These are phyloP conservation scores for Macrophya annulata DNA, from an alignment of 2,888 invertebrate species.

Conservation along the genomic window DNA sequence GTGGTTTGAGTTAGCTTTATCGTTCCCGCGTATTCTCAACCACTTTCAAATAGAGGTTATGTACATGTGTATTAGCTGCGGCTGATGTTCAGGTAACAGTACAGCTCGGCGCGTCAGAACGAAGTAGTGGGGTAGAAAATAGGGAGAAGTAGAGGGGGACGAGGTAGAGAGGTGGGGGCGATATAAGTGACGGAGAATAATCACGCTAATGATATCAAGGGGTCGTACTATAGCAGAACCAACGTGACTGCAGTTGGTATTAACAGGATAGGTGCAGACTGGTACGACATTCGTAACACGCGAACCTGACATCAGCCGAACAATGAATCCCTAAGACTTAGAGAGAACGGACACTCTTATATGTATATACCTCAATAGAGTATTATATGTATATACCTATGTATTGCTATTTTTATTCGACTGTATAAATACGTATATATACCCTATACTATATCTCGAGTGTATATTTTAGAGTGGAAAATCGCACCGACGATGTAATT, in stretches of 20 bases:
- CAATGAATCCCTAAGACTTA: slow-evolving; percentile 59
- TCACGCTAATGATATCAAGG: slow-evolving; percentile 73
- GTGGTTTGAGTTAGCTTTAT: neutral
- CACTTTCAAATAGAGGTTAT: slow-evolving; percentile 6
- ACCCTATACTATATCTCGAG: neutral
- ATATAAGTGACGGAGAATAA: slow-evolving; percentile 73
- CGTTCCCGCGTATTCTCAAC: slow-evolving; percentile 19
- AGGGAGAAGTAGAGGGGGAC: neutral
- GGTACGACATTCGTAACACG: slow-evolving; percentile 74
- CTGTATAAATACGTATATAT: neutral
- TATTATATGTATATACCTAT: neutral
- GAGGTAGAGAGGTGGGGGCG: slow-evolving; percentile 42
- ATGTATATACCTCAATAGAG: neutral
- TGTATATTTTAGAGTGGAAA: neutral
- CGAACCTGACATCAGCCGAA: slow-evolving; percentile 72
- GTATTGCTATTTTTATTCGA: slow-evolving; percentile 49
- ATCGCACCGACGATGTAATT: neutral
- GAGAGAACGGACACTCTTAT: neutral
- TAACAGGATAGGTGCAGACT: slow-evolving; percentile 71
- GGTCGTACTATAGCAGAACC: slow-evolving; percentile 35
- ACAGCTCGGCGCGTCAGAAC: neutral
- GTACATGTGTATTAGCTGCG: neutral
- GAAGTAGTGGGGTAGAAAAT: neutral
- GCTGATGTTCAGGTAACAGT: neutral
- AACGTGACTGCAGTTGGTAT: slow-evolving; percentile 47